A percentile compares a stretch with the other conserved stretches of the same genome.
Conservation (phyloP, 1,140 invertebrate species). For the Saccostrea echinata region DNA sequence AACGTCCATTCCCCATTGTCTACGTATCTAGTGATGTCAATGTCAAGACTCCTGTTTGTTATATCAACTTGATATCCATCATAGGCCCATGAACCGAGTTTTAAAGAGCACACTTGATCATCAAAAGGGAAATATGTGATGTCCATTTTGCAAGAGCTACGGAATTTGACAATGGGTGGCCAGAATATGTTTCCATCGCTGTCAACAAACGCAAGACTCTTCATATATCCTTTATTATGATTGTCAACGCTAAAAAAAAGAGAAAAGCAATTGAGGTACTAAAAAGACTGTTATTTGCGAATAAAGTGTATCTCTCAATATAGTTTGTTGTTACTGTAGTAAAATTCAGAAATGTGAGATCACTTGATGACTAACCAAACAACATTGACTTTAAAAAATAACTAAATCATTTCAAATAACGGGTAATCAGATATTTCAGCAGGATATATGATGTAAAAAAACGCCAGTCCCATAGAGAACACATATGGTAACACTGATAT, state of each 20-base stretch:
- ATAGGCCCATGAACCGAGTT: constrained; percentile 82
- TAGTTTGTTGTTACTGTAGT: too few relatives aligned
- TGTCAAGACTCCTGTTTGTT: constrained; percentile 68
- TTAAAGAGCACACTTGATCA: constrained; percentile 98
- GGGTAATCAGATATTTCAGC: too few relatives aligned
- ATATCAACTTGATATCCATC: constrained; percentile 82
- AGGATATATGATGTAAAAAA: too few relatives aligned
- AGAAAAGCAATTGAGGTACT: background rate
- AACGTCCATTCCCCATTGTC: constrained; percentile 77
- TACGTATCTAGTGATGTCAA: constrained; percentile 76
- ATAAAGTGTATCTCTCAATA: too few relatives aligned
- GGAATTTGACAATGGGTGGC: constrained; percentile 83
- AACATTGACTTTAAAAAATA: too few relatives aligned
- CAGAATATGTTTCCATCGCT: constrained; percentile 83
- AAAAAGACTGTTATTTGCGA: too few relatives aligned
- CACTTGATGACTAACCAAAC: too few relatives aligned
- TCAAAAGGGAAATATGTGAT: constrained; percentile 99
- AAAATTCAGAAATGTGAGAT: too few relatives aligned
- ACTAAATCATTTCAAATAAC: too few relatives aligned
- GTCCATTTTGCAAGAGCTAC: constrained; percentile 92
- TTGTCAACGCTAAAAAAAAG: constrained; percentile 81
- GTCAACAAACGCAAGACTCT: constrained; percentile 80
- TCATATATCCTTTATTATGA: constrained; percentile 82
- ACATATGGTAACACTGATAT: too few relatives aligned
- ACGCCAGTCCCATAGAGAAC: too few relatives aligned